Percentiles rank a stretch among this genome's conserved stretches.
These are phyloP conservation scores for Tokudaia tokunoshimensis DNA, from an alignment of 2,797 vertebrate genomes.

Conservation along the genomic window DNA sequence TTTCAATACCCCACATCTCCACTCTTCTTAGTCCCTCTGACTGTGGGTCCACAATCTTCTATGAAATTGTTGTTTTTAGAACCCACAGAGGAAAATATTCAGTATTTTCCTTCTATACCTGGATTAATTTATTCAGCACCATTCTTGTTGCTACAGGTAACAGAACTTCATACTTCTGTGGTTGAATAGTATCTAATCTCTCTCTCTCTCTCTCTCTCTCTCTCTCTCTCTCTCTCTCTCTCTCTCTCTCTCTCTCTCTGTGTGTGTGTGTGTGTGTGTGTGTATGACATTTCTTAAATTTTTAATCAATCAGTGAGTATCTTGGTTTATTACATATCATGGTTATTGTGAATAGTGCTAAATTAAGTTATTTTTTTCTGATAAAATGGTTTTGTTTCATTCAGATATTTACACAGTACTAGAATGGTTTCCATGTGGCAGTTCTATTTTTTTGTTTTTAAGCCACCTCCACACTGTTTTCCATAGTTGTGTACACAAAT, in stretches of 20 bases:
- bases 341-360: background rate
- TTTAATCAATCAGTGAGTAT: background rate
- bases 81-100: background rate
- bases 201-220: too few relatives aligned
- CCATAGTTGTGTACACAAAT: background rate
- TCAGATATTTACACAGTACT: background rate
- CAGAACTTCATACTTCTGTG: background rate
- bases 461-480: background rate
- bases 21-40: background rate
- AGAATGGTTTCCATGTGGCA: background rate
- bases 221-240: too few relatives aligned
- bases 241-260: too few relatives aligned
- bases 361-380: background rate
- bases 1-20: background rate
- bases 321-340: background rate
- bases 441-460: background rate
- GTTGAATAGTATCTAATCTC: background rate
- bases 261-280: too few relatives aligned
- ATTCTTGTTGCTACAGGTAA: background rate
- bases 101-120: background rate
- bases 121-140: background rate
- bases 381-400: background rate
- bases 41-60: background rate
- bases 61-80: background rate
- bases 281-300: background rate